Percentiles rank a stretch among this genome's conserved stretches.
Conservation (phyloP, 2,113 vertebrate species). For the Paedocypris sp. region DNA sequence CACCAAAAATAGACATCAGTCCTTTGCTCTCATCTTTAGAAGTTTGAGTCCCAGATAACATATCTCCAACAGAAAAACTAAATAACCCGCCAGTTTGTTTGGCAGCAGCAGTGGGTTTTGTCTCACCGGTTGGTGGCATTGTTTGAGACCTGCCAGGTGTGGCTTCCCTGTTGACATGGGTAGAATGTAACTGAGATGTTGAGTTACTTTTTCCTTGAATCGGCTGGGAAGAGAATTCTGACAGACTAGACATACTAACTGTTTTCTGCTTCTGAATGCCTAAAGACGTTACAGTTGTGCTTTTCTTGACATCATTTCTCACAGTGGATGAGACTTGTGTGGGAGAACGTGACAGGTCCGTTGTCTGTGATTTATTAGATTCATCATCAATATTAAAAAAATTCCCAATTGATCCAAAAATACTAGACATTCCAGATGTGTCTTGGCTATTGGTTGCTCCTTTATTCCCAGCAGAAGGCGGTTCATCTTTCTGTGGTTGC, state of each 20-base stretch:
- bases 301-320: slow-evolving; percentile 26
- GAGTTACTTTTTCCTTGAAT: slow-evolving; percentile 41
- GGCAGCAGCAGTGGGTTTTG: slow-evolving; percentile 44
- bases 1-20: slow-evolving; percentile 53
- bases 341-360: slow-evolving; percentile 30
- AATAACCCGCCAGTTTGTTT: slow-evolving; percentile 57
- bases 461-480: slow-evolving; percentile 16
- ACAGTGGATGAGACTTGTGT: background rate
- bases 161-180: slow-evolving; percentile 16
- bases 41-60: slow-evolving; percentile 45
- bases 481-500: slow-evolving; percentile 43
- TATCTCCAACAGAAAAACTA: slow-evolving; percentile 66
- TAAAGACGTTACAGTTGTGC: slow-evolving; percentile 38
- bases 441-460: slow-evolving; percentile 55
- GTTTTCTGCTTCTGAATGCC: slow-evolving; percentile 49
- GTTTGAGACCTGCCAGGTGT: slow-evolving; percentile 34
- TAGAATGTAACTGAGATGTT: slow-evolving; percentile 37
- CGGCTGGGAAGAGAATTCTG: background rate
- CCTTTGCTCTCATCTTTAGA: slow-evolving; percentile 50
- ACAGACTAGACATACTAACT: slow-evolving; percentile 20
- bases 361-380: slow-evolving; percentile 45
- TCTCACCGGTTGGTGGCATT: slow-evolving; percentile 37
- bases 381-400: slow-evolving; percentile 67
- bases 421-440: slow-evolving; percentile 56
- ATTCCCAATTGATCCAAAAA: slow-evolving; percentile 73